phyloP scores from a whole-genome alignment of 2,888 invertebrate genomes.

The Prosopocoilus inquinatus region DNA sequence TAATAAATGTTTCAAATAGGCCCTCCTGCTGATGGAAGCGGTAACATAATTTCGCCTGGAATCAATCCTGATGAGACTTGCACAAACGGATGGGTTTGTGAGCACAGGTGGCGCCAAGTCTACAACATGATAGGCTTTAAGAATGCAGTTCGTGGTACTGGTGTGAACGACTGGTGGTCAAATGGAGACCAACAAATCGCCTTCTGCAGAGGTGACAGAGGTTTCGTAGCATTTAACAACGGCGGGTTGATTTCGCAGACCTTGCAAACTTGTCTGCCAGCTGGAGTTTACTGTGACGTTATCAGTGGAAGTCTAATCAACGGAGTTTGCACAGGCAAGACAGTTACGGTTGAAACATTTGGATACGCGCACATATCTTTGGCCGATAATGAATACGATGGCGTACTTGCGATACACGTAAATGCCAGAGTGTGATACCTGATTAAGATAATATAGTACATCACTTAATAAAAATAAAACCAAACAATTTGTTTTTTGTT shows the following conservation, averaged over 20 bases:
- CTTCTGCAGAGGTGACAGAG: slow-evolving; percentile 70
- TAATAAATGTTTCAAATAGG: slow-evolving; percentile 44
- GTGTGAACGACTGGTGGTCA: slow-evolving; percentile 69
- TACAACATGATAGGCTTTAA: slow-evolving; percentile 76
- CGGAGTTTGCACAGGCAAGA: slow-evolving; percentile 63
- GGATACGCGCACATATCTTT: slow-evolving; percentile 60
- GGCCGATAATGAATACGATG: slow-evolving; percentile 57
- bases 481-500: too few relatives aligned
- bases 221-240: slow-evolving; percentile 65
- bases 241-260: slow-evolving; percentile 60
- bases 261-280: slow-evolving; percentile 69
- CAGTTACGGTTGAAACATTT: slow-evolving; percentile 57
- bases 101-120: slow-evolving; percentile 83
- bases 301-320: slow-evolving; percentile 66
- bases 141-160: slow-evolving; percentile 62
- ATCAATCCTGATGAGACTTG: slow-evolving; percentile 67
- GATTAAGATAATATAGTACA: background rate
- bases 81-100: slow-evolving; percentile 76
- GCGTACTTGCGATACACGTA: slow-evolving; percentile 70
- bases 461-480: background rate
- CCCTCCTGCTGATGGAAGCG: slow-evolving; percentile 66
- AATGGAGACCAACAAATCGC: slow-evolving; percentile 70
- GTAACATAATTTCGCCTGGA: slow-evolving; percentile 62
- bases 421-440: slow-evolving; percentile 19
- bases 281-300: slow-evolving; percentile 82